These are phyloP conservation scores for Brachycybe producta DNA, from an alignment of 2,888 invertebrate genomes.

Conservation along the genomic window DNA sequence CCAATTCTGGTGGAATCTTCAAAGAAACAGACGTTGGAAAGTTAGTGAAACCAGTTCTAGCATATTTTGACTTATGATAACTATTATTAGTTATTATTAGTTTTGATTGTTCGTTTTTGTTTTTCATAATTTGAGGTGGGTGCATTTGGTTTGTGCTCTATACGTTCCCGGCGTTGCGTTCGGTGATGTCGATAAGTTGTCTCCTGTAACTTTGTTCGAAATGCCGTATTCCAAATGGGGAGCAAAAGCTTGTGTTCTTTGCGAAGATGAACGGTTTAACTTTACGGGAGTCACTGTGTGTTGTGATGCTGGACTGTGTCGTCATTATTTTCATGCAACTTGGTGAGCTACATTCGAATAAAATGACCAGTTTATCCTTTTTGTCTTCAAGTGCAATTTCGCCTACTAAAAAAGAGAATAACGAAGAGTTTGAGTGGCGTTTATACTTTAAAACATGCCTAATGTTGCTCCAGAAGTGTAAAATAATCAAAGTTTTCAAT, in stretches of 20 bases:
- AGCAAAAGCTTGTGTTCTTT: constrained; percentile 74
- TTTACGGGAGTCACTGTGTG: constrained; percentile 90
- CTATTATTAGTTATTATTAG: background rate
- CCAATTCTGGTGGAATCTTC: constrained; percentile 68
- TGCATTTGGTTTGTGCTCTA: constrained; percentile 91
- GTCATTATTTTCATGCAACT: constrained; percentile 93
- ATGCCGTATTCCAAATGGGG: constrained; percentile 98
- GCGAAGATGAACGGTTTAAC: constrained; percentile 71
- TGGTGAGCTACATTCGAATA: constrained; percentile 46
- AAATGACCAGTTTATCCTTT: constrained; percentile 13
- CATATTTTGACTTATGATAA: background rate
- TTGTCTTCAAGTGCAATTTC: constrained; percentile 21
- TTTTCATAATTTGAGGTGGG: constrained; percentile 49
- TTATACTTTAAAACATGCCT: too few species aligned
- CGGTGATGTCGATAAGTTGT: constrained; percentile 78
- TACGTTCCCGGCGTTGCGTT: constrained; percentile 96
- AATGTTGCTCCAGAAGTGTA: background rate
- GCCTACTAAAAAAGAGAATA: background rate
- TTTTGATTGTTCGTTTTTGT: constrained; percentile 5
- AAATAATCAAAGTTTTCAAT: background rate
- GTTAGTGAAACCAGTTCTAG: constrained; percentile 26
- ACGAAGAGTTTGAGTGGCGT: too few species aligned
- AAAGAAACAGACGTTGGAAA: constrained; percentile 96
- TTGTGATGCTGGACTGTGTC: constrained; percentile 97
- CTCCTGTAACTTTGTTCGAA: constrained; percentile 84